A percentile compares a stretch with the other conserved stretches of the same genome.
Conservation (phyloP, 1,140 invertebrate genomes). For the Ectropis grisescens region DNA sequence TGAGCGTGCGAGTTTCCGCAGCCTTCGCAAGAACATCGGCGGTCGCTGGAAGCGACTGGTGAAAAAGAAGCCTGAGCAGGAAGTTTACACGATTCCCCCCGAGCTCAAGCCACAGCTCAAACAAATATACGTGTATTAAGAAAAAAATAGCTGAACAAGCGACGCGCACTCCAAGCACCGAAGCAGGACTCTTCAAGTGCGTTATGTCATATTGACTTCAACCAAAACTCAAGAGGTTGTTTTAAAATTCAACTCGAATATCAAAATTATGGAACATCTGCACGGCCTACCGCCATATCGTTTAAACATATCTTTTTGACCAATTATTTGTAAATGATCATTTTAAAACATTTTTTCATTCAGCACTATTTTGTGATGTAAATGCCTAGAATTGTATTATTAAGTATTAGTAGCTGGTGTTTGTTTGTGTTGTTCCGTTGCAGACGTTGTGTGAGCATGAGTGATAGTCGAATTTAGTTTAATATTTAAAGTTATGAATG, state of each 20-base stretch:
- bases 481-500: slow-evolving; percentile 67
- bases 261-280: slow-evolving; percentile 39
- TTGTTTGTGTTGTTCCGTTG: slow-evolving; percentile 53
- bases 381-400: slow-evolving; percentile 63
- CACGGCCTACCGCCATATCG: slow-evolving; percentile 35
- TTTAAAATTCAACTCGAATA: slow-evolving; percentile 52
- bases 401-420: slow-evolving; percentile 67
- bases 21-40: slow-evolving; percentile 85
- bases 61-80: slow-evolving; percentile 83
- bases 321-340: slow-evolving; percentile 61
- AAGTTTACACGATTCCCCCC: slow-evolving; percentile 86
- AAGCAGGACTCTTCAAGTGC: slow-evolving; percentile 50
- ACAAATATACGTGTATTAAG: slow-evolving; percentile 91
- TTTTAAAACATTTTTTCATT: slow-evolving; percentile 48
- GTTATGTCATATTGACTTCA: slow-evolving; percentile 42
- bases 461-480: slow-evolving; percentile 68
- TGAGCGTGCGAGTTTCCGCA: slow-evolving; percentile 82
- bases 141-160: slow-evolving; percentile 1
- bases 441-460: slow-evolving; percentile 48
- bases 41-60: slow-evolving; percentile 85
- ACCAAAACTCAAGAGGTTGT: slow-evolving; percentile 44
- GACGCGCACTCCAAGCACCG: slow-evolving; percentile 16
- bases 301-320: slow-evolving; percentile 62
- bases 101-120: slow-evolving; percentile 89
- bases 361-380: slow-evolving; percentile 60